Conservation (phyloP, 2,113 vertebrate species). For the Xenopus borealis region DNA sequence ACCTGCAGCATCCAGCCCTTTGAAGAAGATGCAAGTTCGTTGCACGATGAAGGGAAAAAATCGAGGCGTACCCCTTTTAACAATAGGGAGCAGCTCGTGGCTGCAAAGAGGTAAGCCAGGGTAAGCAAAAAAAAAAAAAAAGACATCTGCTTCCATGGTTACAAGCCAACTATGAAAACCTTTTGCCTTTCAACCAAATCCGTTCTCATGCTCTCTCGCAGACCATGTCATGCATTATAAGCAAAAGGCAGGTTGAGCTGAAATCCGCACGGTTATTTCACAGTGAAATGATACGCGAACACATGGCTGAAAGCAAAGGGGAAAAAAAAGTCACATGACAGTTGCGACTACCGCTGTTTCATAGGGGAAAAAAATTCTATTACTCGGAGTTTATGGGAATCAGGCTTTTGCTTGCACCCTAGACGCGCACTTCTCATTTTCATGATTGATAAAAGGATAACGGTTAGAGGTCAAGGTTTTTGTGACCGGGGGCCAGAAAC, state of each 20-base stretch:
- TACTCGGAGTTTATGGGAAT: slow-evolving; percentile 1
- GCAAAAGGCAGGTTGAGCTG: slow-evolving; percentile 78
- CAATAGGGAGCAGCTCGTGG: slow-evolving; percentile 88
- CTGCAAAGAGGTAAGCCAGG: slow-evolving; percentile 97
- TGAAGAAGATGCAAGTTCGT: slow-evolving; percentile 92
- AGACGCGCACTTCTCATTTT: slow-evolving; percentile 58
- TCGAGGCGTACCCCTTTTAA: slow-evolving; percentile 84
- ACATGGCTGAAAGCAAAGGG: slow-evolving; percentile 73
- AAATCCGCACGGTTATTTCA: slow-evolving; percentile 82
- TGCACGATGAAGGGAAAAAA: slow-evolving; percentile 81
- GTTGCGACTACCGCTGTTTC: slow-evolving; percentile 69
- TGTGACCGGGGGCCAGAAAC: slow-evolving; percentile 59
- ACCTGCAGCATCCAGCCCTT: slow-evolving; percentile 92
- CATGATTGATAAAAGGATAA: slow-evolving; percentile 54
- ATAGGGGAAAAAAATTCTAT: slow-evolving; percentile 20
- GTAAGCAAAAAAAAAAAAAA: slow-evolving; percentile 67
- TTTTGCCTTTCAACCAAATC: slow-evolving; percentile 83
- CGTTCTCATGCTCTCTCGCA: slow-evolving; percentile 93
- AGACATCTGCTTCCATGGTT: slow-evolving; percentile 98
- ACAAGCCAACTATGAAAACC: slow-evolving; percentile 95
- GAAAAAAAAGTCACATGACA: slow-evolving; percentile 83
- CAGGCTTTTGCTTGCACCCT: slow-evolving; percentile 49
- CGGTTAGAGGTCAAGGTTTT: slow-evolving; percentile 82
- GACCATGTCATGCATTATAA: slow-evolving; percentile 90
- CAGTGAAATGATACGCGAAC: slow-evolving; percentile 84